These are phyloP conservation scores for Argyresthia albistria DNA, from an alignment of 2,888 invertebrate genomes.

Conservation along the genomic window DNA sequence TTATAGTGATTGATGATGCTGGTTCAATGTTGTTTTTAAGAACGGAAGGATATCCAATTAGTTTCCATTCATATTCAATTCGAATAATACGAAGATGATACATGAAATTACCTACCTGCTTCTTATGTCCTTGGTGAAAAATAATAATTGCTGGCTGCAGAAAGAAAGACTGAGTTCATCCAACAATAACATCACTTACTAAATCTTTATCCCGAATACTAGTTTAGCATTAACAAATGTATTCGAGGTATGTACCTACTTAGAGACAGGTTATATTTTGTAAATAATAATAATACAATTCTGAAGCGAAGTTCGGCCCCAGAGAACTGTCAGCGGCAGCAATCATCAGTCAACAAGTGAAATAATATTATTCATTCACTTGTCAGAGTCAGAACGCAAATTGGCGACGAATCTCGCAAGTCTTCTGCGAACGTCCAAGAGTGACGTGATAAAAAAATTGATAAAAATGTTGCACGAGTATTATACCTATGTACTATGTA, in stretches of 20 bases:
- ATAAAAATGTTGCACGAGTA: background rate
- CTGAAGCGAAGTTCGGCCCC: slow-evolving; percentile 16
- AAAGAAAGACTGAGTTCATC: no score
- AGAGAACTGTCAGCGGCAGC: slow-evolving; percentile 28
- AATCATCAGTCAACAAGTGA: slow-evolving; percentile 29
- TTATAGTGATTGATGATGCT: slow-evolving; percentile 61
- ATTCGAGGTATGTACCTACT: no score
- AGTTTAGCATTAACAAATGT: no score
- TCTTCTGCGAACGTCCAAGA: slow-evolving; percentile 18
- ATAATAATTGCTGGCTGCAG: no score
- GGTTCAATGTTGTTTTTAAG: slow-evolving; percentile 13
- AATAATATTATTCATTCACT: slow-evolving; percentile 58
- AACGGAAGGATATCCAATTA: slow-evolving; percentile 13
- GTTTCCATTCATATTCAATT: no score
- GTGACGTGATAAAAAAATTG: slow-evolving; percentile 15
- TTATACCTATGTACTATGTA: no score
- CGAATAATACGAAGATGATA: no score
- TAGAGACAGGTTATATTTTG: no score
- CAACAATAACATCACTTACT: no score
- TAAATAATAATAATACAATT: slow-evolving; percentile 8
- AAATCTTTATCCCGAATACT: no score
- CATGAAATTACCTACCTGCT: no score
- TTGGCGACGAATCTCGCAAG: slow-evolving; percentile 43
- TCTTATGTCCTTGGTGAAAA: no score
- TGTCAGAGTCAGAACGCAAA: slow-evolving; percentile 56